phyloP scores from a whole-genome alignment of 2,113 vertebrate genomes.

The Cygnus buccinator region DNA sequence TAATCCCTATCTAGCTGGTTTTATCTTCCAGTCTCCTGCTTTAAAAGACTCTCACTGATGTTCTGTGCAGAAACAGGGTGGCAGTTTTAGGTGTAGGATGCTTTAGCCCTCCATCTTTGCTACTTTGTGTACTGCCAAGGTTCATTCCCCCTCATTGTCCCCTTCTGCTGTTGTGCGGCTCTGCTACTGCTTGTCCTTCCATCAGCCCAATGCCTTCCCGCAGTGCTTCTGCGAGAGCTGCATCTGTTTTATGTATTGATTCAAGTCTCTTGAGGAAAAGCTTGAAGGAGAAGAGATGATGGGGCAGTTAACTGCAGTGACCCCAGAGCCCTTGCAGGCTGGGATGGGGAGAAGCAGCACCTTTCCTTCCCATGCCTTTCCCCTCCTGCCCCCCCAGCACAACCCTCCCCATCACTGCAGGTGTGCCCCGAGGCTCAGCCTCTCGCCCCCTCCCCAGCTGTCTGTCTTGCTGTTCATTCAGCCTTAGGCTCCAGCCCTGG shows the following conservation, averaged over 20 bases:
- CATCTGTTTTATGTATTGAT: neutral
- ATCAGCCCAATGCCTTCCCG: neutral
- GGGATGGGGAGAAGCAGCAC: neutral
- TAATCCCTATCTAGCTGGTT: neutral
- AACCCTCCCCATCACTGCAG: neutral
- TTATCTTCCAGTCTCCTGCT: neutral
- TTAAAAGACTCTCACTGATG: neutral
- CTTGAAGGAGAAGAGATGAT: neutral
- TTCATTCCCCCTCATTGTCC: neutral
- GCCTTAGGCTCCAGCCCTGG: neutral
- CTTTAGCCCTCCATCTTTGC: neutral
- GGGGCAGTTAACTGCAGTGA: neutral
- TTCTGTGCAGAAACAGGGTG: neutral
- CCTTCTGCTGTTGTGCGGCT: neutral
- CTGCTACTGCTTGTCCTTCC: neutral
- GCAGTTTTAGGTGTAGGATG: neutral
- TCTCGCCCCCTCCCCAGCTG: neutral
- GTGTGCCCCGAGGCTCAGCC: neutral
- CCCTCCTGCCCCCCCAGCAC: neutral
- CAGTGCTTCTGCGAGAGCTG: neutral
- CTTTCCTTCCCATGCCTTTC: neutral
- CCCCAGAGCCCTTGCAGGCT: neutral
- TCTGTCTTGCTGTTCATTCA: neutral
- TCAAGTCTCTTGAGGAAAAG: neutral
- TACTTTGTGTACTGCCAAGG: neutral